A percentile compares a stretch with the other conserved stretches of the same genome.
Evolutionary conservation across 2,888 invertebrate species (phyloP).

Genomic region (Caenorhabditis virilis): DNA sequence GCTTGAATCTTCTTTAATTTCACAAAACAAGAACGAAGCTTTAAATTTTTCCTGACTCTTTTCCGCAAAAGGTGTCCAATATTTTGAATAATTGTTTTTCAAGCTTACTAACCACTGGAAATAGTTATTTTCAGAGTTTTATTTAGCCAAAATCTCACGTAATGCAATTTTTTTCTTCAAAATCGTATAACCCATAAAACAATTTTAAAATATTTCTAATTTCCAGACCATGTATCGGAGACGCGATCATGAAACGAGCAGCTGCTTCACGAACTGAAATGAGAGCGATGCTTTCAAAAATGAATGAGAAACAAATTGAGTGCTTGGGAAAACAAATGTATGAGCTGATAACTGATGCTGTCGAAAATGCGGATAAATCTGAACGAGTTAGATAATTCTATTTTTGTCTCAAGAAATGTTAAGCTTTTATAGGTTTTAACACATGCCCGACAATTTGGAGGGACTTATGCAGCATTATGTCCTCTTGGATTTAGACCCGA

Average conservation of each 20-base stretch:
- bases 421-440: slow-evolving; percentile 33
- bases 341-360: slow-evolving; percentile 58
- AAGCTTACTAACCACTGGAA: no score
- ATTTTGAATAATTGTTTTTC: no score
- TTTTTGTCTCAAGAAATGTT: neutral
- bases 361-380: slow-evolving; percentile 58
- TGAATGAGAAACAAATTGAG: slow-evolving; percentile 57
- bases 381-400: slow-evolving; percentile 50
- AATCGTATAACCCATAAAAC: no score
- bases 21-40: no score
- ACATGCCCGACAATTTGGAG: slow-evolving; percentile 55
- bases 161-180: no score
- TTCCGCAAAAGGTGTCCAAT: no score
- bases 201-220: neutral
- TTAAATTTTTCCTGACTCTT: no score
- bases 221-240: slow-evolving; percentile 62
- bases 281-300: slow-evolving; percentile 52
- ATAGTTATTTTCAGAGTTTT: no score
- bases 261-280: slow-evolving; percentile 59
- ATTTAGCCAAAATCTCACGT: no score
- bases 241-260: slow-evolving; percentile 62
- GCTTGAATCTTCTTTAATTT: no score
- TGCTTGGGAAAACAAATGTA: slow-evolving; percentile 52
- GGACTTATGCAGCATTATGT: slow-evolving; percentile 58
- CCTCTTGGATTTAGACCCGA: slow-evolving; percentile 66